Conservation (phyloP, 2,113 vertebrate species). For the Scophthalmus maximus region DNA sequence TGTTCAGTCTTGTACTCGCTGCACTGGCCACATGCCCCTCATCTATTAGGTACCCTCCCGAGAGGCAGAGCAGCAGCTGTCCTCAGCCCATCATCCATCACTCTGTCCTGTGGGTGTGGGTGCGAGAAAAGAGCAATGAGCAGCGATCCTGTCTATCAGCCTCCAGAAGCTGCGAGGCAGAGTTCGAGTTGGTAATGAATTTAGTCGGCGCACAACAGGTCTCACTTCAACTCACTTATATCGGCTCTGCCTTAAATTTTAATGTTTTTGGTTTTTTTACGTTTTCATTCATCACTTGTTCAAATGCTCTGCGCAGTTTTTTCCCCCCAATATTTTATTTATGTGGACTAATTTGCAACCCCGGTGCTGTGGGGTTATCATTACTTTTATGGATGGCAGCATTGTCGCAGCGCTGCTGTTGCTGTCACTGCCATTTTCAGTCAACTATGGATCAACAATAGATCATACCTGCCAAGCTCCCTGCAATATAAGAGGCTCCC, state of each 20-base stretch:
- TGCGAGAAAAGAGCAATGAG: slow-evolving; percentile 52
- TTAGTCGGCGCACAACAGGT: slow-evolving; percentile 54
- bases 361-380: slow-evolving; percentile 1
- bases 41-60: slow-evolving; percentile 59
- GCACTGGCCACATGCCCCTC: slow-evolving; percentile 44
- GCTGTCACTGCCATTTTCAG: background rate
- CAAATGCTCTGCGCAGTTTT: slow-evolving; percentile 1
- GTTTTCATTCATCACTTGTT: slow-evolving; percentile 2
- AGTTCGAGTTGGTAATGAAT: slow-evolving; percentile 54
- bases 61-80: slow-evolving; percentile 60
- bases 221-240: slow-evolving; percentile 31
- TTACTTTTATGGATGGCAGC: background rate
- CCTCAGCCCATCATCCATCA: slow-evolving; percentile 68
- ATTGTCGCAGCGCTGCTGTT: background rate
- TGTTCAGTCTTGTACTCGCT: slow-evolving; percentile 20
- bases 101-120: slow-evolving; percentile 54
- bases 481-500: background rate
- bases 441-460: background rate
- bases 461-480: background rate
- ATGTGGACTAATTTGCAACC: slow-evolving; percentile 16
- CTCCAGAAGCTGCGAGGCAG: slow-evolving; percentile 34
- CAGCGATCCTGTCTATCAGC: slow-evolving; percentile 56
- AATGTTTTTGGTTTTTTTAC: slow-evolving; percentile 1
- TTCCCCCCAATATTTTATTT: slow-evolving; percentile 17
- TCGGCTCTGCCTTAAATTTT: slow-evolving; percentile 26